A percentile compares a stretch with the other conserved stretches of the same genome.
Conservation (phyloP, 1,140 invertebrate genomes). For the Rhopalosiphum maidis region DNA sequence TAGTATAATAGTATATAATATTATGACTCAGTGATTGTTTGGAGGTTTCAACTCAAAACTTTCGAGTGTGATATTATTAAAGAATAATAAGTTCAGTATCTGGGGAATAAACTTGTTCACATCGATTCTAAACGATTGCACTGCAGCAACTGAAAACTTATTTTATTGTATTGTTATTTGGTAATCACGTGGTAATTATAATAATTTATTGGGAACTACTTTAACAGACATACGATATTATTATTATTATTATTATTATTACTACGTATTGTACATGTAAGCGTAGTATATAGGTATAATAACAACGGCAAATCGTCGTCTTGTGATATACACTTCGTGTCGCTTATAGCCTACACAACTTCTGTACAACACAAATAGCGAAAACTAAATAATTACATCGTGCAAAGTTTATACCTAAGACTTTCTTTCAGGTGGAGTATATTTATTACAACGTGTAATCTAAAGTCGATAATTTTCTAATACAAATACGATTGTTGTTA, state of each 20-base stretch:
- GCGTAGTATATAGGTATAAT: neutral
- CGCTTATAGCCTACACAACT: neutral
- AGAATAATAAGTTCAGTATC: neutral
- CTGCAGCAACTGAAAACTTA: rapidly evolving
- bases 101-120: neutral
- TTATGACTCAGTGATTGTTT: neutral
- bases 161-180: neutral
- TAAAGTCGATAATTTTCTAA: neutral
- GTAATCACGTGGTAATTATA: neutral
- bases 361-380: neutral
- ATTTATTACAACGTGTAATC: neutral
- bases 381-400: neutral
- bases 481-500: too few relatives aligned
- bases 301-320: neutral
- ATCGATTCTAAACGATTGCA: neutral
- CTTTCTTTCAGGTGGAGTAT: neutral
- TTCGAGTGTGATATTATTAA: neutral
- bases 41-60: neutral
- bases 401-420: neutral
- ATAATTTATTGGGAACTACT: neutral
- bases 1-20: neutral
- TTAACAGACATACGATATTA: neutral
- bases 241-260: neutral
- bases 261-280: too few relatives aligned
- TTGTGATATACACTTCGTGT: neutral